Evolutionary conservation across 1,140 invertebrate genomes (phyloP).

Genomic region (Drosophila kepulauana): DNA sequence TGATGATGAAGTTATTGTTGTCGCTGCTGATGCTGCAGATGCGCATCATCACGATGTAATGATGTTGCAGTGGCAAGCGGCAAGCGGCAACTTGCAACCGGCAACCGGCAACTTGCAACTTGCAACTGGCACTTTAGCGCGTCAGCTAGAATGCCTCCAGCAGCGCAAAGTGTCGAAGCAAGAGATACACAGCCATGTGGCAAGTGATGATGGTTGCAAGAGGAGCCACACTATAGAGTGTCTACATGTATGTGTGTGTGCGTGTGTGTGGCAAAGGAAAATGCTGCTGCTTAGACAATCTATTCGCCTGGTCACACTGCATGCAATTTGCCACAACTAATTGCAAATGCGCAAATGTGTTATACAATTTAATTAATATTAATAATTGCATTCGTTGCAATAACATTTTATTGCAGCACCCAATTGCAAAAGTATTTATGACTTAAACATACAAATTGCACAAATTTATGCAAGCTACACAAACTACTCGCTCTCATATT

Average conservation of each 20-base stretch:
- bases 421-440: no score
- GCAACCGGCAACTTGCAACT: conserved; percentile 10
- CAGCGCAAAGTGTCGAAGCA: conserved; percentile 42
- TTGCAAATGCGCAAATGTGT: no score
- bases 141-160: conserved; percentile 43
- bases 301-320: no score
- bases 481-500: not conserved
- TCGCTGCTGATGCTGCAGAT: not conserved
- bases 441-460: not conserved
- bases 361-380: no score
- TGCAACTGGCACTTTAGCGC: conserved; percentile 31
- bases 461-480: not conserved
- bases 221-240: not conserved
- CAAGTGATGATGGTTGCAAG: conserved; percentile 6
- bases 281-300: no score
- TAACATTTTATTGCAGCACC: not conserved
- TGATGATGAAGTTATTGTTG: conserved; percentile 14
- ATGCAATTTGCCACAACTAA: no score
- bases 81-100: conserved; percentile 18
- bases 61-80: conserved; percentile 17
- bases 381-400: no score
- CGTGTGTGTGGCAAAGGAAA: no score
- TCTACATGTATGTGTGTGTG: not conserved
- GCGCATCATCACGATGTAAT: conserved; percentile 6
- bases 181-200: conserved; percentile 13